A percentile compares a stretch with the other conserved stretches of the same genome.
These are phyloP conservation scores for Papilio elwesi DNA, from an alignment of 2,888 invertebrate genomes.

Conservation along the genomic window DNA sequence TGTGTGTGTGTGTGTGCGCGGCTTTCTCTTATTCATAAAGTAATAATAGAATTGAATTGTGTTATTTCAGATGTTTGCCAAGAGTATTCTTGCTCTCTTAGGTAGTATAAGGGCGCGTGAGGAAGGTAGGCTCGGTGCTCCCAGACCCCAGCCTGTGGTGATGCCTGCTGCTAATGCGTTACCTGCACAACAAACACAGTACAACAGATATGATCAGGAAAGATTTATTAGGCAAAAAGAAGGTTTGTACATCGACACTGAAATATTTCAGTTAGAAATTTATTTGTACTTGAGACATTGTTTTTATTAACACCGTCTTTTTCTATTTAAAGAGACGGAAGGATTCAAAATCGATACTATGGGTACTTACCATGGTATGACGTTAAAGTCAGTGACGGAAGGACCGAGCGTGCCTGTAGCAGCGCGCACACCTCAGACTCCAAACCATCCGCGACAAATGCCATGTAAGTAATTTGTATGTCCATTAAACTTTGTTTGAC, in stretches of 20 bases:
- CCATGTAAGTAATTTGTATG: conserved; percentile 60
- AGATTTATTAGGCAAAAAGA: conserved; percentile 96
- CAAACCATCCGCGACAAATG: conserved; percentile 75
- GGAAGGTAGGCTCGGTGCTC: conserved; percentile 88
- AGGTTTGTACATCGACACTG: conserved; percentile 72
- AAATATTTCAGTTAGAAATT: background rate
- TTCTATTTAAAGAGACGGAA: conserved; percentile 90
- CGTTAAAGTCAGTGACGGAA: conserved; percentile 98
- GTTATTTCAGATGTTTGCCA: conserved; percentile 90
- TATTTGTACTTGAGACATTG: too few relatives aligned
- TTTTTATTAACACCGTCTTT: conserved; percentile 10
- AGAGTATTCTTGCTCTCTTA: conserved; percentile 95
- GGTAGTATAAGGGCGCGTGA: conserved; percentile 96
- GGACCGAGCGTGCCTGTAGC: conserved; percentile 89
- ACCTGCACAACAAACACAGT: conserved; percentile 90
- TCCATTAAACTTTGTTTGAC: background rate
- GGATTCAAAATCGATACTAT: conserved; percentile 99
- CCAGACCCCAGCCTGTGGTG: conserved; percentile 80
- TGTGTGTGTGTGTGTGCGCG: too few relatives aligned
- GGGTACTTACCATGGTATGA: conserved; percentile 99
- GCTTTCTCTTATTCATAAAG: background rate
- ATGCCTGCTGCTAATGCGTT: conserved; percentile 87
- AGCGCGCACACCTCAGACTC: conserved; percentile 76
- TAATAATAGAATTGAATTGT: background rate
- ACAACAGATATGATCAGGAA: conserved; percentile 99